Evolutionary conservation across 2,113 vertebrate genomes (phyloP), one percentile per base, ranked within the genome.

Genomic region (Eulemur macaco): DNA sequence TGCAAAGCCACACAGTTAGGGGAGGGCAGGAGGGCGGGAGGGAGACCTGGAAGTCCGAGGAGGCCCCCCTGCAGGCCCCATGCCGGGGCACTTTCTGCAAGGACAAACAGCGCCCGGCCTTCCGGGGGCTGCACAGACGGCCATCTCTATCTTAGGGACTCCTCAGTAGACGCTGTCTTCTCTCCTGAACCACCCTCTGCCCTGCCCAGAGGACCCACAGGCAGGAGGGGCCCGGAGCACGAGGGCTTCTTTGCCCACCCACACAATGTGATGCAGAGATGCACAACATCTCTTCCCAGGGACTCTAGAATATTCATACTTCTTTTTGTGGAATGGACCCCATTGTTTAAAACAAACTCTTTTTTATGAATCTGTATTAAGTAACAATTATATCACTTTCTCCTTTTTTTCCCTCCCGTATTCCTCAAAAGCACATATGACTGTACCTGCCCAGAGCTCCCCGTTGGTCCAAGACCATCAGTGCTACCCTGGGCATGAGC

Each of bases 1-100:
- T 99, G 91, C 20, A 74, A 64, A 91, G 50, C 5, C 21, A 82
- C 54, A 11, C 8, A 8, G 14, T 47, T 76, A 21, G 27, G 3
- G 27, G 56, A 58, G 7, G 31, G 11, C 2, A 8, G 80, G 34
- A 73, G 39, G 31, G 11, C 2, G 12, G 80, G 34, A 73, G 39
- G 13, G 8, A 37, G 42, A 25, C n/a, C 0, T 9, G 14, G n/a
- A 27, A 27, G 6, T 37, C 68, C 42, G 37, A 1, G 3, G 8
- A 31, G 66, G 52, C 52, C 1, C 10, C 6, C 1, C 25, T 14
- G n/a, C 27, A 14, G 42, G 27, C 21, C 58, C n/a, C 3, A 6
- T 18, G 4, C 37, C 3, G 1, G 11, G 12, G 15, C 0, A 2
- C 34, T 23, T 1, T 8, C 34, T 3, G 15, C 6, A 8, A 34